Base-by-base conservation (phyloP, 2,113 vertebrate genomes). In the Uria aalge region DNA sequence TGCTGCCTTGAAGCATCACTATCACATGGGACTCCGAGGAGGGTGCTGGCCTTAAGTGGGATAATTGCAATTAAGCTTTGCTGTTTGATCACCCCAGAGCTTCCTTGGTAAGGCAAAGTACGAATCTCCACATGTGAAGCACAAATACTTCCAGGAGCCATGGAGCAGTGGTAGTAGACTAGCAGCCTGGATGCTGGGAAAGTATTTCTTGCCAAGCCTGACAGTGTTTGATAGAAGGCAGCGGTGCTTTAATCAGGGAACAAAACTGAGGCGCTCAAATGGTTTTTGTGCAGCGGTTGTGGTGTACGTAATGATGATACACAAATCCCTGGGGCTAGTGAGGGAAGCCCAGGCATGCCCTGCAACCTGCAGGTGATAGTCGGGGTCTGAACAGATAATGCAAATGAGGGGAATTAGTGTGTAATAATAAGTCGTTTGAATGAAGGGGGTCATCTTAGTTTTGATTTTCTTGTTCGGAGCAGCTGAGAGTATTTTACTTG, bases 301-400 rank as follows among this genome's bases (percentile, higher is more conserved):
- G 24, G 40, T 1, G 1, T 11, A 2, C 0, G 0, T 57, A 26
- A 47, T 38, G 50, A 32, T 36, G 47, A 26, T 38, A 20, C 15
- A 24, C 38, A 50, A 69, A 80, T 2, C 15, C 24, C 7, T 11
- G 18, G 69, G 68, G 50, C 59, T 75, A 36, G 36, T 0, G 3
- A 77, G 50, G 52, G 74, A 63, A 57, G 23, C 18, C 18, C 9
- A 50, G 15, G 13, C 12, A 10, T 78, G 43, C 18, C 17, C 29
- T 79, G 57, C 40, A 57, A 27, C 15, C 45, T 91, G 56, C n/a
- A 59, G 15, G 4, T 60, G 43, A 14, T 23, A 9, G 50, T 48
- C n/a, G 62, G 9, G 29, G 18, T 67, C n/a, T 78, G 47, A 87
- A 41, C 8, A 81, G n/a, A 20, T 2, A 6, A 11, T 22, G 22